Evolutionary conservation across 2,888 invertebrate genomes (phyloP).

Genomic region (Mycalesis mineus): DNA sequence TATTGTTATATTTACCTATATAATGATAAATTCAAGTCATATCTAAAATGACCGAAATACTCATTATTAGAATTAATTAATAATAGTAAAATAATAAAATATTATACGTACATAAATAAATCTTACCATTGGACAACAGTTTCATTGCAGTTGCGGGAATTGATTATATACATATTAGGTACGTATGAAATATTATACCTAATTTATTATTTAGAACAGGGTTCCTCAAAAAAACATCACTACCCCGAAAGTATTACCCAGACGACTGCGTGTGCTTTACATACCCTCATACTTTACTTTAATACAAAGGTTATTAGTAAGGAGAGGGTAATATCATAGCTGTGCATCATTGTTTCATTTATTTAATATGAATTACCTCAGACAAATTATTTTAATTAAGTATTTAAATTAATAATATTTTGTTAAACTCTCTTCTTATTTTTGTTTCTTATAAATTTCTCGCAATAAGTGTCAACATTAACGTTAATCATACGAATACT

Average conservation of each 20-base stretch:
- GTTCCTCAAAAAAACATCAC: neutral
- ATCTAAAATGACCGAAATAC: slow-evolving; percentile 59
- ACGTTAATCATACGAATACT: no score
- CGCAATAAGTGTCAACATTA: no score
- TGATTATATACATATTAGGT: slow-evolving; percentile 48
- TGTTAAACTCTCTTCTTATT: no score
- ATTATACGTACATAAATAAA: slow-evolving; percentile 23
- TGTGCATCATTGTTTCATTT: neutral
- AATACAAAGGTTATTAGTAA: no score
- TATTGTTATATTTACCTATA: slow-evolving; percentile 49
- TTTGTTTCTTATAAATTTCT: no score
- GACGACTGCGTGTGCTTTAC: neutral
- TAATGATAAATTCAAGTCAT: slow-evolving; percentile 58
- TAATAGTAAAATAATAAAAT: slow-evolving; percentile 37
- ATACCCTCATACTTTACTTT: neutral
- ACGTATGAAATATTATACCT: slow-evolving; percentile 34
- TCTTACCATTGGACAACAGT: slow-evolving; percentile 38
- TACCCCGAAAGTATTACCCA: neutral
- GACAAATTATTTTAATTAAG: no score
- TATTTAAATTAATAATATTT: no score
- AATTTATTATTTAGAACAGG: slow-evolving; percentile 37
- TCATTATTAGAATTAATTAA: slow-evolving; percentile 38
- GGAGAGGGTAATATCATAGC: neutral
- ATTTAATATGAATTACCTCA: no score
- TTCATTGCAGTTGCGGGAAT: slow-evolving; percentile 62